Base-by-base conservation (phyloP, 1,140 invertebrate species). In the Neomicropteryx cornuta region DNA sequence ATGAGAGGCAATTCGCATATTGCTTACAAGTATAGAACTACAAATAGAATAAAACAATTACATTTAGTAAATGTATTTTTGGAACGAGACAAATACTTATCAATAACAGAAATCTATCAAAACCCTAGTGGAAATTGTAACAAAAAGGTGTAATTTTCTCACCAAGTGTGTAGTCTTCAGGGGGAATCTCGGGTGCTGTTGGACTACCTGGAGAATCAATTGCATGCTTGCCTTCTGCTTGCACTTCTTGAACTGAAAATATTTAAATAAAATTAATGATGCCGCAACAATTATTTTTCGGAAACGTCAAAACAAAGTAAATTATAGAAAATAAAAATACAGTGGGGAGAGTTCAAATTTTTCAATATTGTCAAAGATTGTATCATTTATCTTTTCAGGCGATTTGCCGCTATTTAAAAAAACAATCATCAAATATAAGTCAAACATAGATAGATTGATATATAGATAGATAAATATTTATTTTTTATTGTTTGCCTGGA, bases 191-290 rank as follows among this genome's bases (percentile, higher is more conserved):
- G 30, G 83, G 79, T 38, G 77, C 76, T 41, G 77, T 81, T 10
- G 89, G 87, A 54, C 79, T 87, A 35, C 88, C 89, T 16, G 92
- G 90, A 4, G 88, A 94, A 65, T 97, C 93, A 50, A 97, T 97
- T 1, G 93, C 93, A 80, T 90, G 74, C 73, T 95, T 95, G 2
- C 93, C 93, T 68, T 97, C 92, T 55, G 88, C 83, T 65, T 93
- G 86, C 16, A 97, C 79, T 68, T 94, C 90, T 78, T 92, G 87
- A 8, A 93, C 92, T 94, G 55, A 28, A 71, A 69, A n/a, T 55
- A 42, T 52, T 54, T 45, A 50, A 55, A 54, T 39, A 43, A 40
- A 44, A 41, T 34, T 34, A 40, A 41, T 3, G 21, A 24, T 19
- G 28, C 8, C 3, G 21, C 41, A 40, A 48, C 47, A 42, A 46